Conservation (phyloP, 2,888 invertebrate genomes). For the Watsonalla binaria region DNA sequence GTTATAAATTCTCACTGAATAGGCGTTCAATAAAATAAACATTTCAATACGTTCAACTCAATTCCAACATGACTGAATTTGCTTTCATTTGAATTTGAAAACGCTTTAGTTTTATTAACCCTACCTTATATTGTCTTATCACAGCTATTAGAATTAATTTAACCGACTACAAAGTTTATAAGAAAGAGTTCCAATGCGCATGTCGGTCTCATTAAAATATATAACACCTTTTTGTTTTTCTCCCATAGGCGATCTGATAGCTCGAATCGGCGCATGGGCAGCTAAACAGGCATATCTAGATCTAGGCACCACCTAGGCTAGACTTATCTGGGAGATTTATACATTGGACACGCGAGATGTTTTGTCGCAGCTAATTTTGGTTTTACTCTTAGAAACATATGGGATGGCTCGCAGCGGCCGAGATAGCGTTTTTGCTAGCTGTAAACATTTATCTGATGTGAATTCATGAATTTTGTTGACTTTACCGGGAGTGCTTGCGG, state of each 20-base stretch:
- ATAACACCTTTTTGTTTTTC: slow-evolving; percentile 22
- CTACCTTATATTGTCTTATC: background rate
- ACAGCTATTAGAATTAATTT: background rate
- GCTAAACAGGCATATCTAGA: slow-evolving; percentile 44
- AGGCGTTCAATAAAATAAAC: no score
- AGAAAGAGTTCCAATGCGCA: background rate
- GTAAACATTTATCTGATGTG: slow-evolving; percentile 1
- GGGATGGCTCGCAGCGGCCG: background rate
- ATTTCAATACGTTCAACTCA: no score
- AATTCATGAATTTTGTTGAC: background rate
- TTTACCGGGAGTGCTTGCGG: background rate
- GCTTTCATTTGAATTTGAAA: background rate
- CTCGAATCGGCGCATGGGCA: slow-evolving; percentile 25
- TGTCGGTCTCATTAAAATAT: background rate
- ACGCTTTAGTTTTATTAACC: background rate
- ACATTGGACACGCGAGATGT: slow-evolving; percentile 32
- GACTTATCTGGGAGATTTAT: slow-evolving; percentile 57
- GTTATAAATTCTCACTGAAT: no score
- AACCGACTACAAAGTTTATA: background rate
- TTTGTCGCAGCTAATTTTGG: slow-evolving; percentile 34
- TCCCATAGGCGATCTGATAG: slow-evolving; percentile 30
- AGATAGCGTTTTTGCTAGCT: slow-evolving; percentile 3
- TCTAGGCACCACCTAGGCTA: slow-evolving; percentile 46
- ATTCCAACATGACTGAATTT: background rate
- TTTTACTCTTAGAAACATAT: slow-evolving; percentile 6